A percentile compares a stretch with the other conserved stretches of the same genome.
These are phyloP conservation scores for Sminthurinus aureus DNA, from an alignment of 2,888 invertebrate genomes.

Conservation along the genomic window DNA sequence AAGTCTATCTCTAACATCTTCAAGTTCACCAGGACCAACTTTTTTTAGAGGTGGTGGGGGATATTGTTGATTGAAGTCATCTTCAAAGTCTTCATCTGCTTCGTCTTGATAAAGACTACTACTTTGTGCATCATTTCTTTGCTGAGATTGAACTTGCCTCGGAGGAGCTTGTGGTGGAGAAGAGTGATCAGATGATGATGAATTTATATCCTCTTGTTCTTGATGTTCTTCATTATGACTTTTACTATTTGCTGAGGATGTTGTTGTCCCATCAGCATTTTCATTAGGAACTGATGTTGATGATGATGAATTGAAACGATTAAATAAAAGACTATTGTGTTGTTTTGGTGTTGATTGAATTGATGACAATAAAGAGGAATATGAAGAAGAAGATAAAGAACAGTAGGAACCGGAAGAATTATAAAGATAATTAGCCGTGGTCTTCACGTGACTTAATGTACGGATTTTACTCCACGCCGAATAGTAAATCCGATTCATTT, in stretches of 20 bases:
- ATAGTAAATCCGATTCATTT: constrained; percentile 4
- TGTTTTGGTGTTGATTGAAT: neutral
- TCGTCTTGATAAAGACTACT: neutral
- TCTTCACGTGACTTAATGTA: neutral
- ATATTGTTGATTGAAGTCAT: neutral
- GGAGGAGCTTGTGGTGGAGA: too few relatives aligned
- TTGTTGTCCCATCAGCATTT: neutral
- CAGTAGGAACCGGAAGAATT: neutral
- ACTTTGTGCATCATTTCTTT: neutral
- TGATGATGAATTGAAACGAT: neutral
- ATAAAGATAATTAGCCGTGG: neutral
- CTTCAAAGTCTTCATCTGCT: neutral
- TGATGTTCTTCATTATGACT: too few relatives aligned
- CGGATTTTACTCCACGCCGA: neutral
- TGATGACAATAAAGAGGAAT: neutral
- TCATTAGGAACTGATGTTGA: neutral
- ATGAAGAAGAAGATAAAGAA: neutral
- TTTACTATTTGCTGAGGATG: too few relatives aligned
- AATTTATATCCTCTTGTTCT: neutral
- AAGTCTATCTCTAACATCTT: constrained; percentile 42
- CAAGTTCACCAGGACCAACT: neutral
- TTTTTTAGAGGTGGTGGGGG: neutral
- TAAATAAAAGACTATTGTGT: neutral
- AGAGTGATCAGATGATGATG: neutral
- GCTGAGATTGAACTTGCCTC: neutral